Evolutionary conservation across 2,113 vertebrate species (phyloP), one percentile per base, ranked within the genome.

Genomic region (Pelecanoides urinatrix): DNA sequence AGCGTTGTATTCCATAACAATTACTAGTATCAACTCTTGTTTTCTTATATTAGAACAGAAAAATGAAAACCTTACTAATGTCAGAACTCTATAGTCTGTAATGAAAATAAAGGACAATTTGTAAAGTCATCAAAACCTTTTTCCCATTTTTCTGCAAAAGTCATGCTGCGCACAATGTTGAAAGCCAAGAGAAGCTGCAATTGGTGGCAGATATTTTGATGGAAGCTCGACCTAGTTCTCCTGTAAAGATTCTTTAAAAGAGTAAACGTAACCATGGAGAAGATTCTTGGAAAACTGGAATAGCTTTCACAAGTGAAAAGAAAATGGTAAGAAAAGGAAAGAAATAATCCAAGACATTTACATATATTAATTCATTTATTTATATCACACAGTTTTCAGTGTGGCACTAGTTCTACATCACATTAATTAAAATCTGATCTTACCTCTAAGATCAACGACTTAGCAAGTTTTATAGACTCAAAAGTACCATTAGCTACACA

Each of bases 281-380:
- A 87, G 53, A 72, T 53, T 65, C 34, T 70, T 67, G 38, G 38
- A 83, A 83, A 74, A 88, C 7, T 1, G 4, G 56, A 88, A 82
- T 30, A 66, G 76, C 63, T 78, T 81, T 58, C 12, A 70, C 56
- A 77, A 81, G 27, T n/a, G 7, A 81, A 77, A 94, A 53, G 15
- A 47, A 55, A 85, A 76, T 16, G 8, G n/a, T 81, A 86, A 79
- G 7, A 63, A 75, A 65, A 6, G 2, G 4, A 94, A 88, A 95
- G 20, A 71, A 95, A 87, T 9, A 63, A 82, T 22, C 21, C 73
- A 73, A 84, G 34, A 38, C 30, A 0, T 72, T 82, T 53, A 72
- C 20, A 92, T 86, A 82, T 89, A 96, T 93, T 84, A 93, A 84
- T 82, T 53, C 13, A 42, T 97, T 97, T 96, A 95, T 92, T 97